These are phyloP conservation scores for Holothuria glaberrima DNA, from an alignment of 35 echinoderm and acorn worm genomes.

Conservation along the genomic window DNA sequence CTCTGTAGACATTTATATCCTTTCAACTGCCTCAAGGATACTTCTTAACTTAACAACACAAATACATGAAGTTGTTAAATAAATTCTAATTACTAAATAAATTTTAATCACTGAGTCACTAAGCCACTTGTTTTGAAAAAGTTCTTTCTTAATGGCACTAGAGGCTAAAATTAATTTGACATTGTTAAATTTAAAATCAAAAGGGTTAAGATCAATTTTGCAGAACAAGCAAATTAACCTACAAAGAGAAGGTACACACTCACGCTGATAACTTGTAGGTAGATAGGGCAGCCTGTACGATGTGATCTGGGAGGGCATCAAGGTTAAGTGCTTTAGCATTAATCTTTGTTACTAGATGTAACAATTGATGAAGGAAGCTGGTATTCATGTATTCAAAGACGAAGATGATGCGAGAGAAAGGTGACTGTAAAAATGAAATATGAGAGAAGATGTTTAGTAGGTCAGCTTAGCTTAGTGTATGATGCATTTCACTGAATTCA, in stretches of 20 bases:
- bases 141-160: too few species aligned
- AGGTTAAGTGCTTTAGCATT: conserved; percentile 88
- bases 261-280: conserved; percentile 97
- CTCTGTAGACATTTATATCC: too few species aligned
- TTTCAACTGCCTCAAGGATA: too few species aligned
- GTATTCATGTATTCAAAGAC: conserved; percentile 98
- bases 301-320: conserved; percentile 83
- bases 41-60: too few species aligned
- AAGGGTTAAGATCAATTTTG: neutral
- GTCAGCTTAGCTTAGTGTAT: neutral
- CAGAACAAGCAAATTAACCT: neutral
- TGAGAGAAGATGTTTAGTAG: neutral
- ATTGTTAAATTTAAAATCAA: too few species aligned
- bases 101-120: too few species aligned
- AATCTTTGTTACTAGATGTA: conserved; percentile 80
- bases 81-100: too few species aligned
- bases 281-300: conserved; percentile 93
- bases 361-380: conserved; percentile 78
- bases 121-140: too few species aligned
- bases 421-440: conserved; percentile 68
- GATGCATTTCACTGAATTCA: neutral
- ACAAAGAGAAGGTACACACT: conserved; percentile 16
- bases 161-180: too few species aligned
- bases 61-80: too few species aligned
- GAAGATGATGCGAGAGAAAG: conserved; percentile 91